Conservation (phyloP, 1,140 invertebrate genomes). For the Tetraneura akinire region DNA sequence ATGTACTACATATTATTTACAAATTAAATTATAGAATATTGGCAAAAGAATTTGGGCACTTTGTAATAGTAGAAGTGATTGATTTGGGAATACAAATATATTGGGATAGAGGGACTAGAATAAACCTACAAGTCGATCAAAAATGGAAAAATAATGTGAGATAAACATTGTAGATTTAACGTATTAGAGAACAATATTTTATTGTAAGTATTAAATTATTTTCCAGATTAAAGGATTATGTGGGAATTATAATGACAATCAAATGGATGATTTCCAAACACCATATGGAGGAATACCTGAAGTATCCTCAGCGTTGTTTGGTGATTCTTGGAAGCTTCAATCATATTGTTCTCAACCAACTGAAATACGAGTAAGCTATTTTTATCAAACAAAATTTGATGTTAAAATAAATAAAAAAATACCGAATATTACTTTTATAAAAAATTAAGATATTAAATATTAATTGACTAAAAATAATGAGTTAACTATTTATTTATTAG, state of each 20-base stretch:
- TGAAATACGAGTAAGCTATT: conserved; percentile 58
- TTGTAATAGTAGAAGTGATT: conserved; percentile 76
- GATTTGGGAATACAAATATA: conserved; percentile 77
- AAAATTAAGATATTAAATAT: too few species aligned
- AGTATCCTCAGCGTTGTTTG: conserved; percentile 74
- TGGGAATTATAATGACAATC: conserved; percentile 86
- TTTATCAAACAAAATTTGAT: too few species aligned
- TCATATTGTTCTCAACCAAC: conserved; percentile 68
- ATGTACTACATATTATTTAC: conserved; percentile 42
- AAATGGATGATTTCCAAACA: conserved; percentile 79
- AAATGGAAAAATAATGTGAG: conserved; percentile 73
- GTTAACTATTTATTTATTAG: too few species aligned
- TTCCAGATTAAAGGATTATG: conserved; percentile 76
- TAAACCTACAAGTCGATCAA: conserved; percentile 75
- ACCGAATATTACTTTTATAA: too few species aligned
- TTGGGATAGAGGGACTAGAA: conserved; percentile 83
- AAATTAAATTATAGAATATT: conserved; percentile 59
- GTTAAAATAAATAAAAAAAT: too few species aligned
- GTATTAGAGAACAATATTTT: neutral
- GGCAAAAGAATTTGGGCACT: conserved; percentile 67
- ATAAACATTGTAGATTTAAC: conserved; percentile 1
- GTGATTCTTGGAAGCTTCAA: conserved; percentile 84
- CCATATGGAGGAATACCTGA: conserved; percentile 74
- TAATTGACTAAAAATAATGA: too few species aligned
- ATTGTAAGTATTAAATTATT: neutral